Base-by-base conservation (phyloP, 2,888 invertebrate genomes). In the Sesia apiformis region DNA sequence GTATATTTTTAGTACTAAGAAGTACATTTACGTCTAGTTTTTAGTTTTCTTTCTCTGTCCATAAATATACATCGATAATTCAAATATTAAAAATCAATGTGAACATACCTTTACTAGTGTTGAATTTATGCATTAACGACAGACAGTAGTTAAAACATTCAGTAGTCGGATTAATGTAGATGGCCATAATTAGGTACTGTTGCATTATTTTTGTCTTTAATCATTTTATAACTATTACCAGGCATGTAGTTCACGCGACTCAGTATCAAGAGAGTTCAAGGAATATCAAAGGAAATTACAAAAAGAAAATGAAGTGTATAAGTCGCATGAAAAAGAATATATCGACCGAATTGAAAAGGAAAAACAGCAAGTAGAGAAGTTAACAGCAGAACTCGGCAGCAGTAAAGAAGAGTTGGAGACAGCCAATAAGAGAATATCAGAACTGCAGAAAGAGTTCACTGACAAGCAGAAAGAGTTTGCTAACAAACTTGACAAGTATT, bases 161-260 rank as follows among this genome's bases (percentile, higher is more conserved):
- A 23, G 23, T 23, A 23, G 23, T 23, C 23, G 23, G 1, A 23
- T 23, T 23, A 23, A 23, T 23, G 23, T 23, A 23, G 23, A 23
- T 23, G 23, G 23, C 23, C 23, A 2, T 23, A 23, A 23, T 23
- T 23, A 23, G 23, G 2, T 23, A 23, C 23, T 23, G 23, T 23
- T 23, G 23, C 23, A 23, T 23, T 23, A 23, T 23, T 23, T 23
- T 2, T 23, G 23, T 23, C 23, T 23, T 23, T 23, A 23, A 23
- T 23, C 23, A 23, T 1, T 23, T 23, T 23, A 23, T 23, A 23
- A 23, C 23, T 23, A 23, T 23, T 23, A 23, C 53, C 77, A 92
- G 74, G 92, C 92, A 3, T 92, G 92, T 58, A 91, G 91, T 58
- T 84, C 90, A 4, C 91, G 93, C 52, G 93, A 93, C 56, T 70